These are phyloP conservation scores for Actenoides hombroni DNA, from an alignment of 2,113 vertebrate genomes.

Conservation along the genomic window DNA sequence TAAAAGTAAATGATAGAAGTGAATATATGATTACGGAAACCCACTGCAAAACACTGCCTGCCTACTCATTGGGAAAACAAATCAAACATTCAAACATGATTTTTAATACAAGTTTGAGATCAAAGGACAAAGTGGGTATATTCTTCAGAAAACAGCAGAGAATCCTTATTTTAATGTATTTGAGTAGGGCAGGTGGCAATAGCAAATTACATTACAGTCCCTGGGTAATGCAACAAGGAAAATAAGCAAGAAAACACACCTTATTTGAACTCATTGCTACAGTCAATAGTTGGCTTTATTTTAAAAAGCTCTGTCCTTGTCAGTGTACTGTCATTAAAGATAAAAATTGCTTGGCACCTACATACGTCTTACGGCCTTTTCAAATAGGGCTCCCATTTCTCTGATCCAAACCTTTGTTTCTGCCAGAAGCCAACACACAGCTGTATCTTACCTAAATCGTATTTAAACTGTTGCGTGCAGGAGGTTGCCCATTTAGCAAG, in stretches of 20 bases:
- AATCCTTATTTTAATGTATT: slow-evolving; percentile 21
- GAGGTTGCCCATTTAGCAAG: neutral
- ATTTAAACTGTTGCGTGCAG: neutral
- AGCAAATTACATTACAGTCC: slow-evolving; percentile 9
- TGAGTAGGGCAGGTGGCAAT: neutral
- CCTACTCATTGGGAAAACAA: slow-evolving; percentile 33
- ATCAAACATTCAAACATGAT: slow-evolving; percentile 23
- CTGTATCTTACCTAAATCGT: neutral
- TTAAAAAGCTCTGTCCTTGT: neutral
- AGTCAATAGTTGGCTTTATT: neutral
- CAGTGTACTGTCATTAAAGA: neutral
- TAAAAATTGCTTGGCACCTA: neutral
- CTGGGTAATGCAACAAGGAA: neutral
- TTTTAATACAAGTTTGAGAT: slow-evolving; percentile 51
- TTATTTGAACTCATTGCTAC: neutral
- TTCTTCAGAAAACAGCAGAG: slow-evolving; percentile 8
- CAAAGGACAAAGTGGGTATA: neutral
- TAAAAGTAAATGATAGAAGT: slow-evolving; percentile 26
- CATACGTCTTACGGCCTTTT: neutral
- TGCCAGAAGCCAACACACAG: neutral
- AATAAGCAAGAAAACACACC: neutral
- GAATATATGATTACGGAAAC: slow-evolving; percentile 41
- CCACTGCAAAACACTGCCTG: neutral
- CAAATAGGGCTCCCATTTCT: neutral
- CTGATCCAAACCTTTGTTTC: neutral